phyloP scores from a whole-genome alignment of 2,888 invertebrate species.

The Acleris emargana region DNA sequence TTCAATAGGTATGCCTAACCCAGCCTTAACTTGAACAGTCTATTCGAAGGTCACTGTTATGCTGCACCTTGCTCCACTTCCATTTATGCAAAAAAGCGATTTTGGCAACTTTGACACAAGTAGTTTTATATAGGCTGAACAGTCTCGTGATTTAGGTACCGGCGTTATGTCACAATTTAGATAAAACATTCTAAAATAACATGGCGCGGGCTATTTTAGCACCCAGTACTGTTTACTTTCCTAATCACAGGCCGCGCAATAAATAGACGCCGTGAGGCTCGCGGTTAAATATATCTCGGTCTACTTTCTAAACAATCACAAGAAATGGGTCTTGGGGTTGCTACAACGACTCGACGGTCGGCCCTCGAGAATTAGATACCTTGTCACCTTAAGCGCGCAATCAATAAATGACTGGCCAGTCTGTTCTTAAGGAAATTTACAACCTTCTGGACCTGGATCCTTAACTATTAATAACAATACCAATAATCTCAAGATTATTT shows the following conservation, averaged over 20 bases:
- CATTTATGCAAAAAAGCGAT: too few relatives aligned
- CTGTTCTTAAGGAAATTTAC: too few relatives aligned
- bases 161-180: conserved; percentile 25
- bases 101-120: not conserved
- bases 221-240: conserved; percentile 66
- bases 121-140: not conserved
- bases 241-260: conserved; percentile 65
- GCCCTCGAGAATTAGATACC: conserved; percentile 5
- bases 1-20: too few relatives aligned
- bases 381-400: too few relatives aligned
- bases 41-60: too few relatives aligned
- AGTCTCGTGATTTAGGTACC: conserved; percentile 16
- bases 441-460: too few relatives aligned
- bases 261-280: conserved; percentile 69
- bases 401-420: too few relatives aligned
- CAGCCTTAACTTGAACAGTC: too few relatives aligned
- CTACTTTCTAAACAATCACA: conserved; percentile 70
- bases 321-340: conserved; percentile 69
- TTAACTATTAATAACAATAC: too few relatives aligned
- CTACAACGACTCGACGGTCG: conserved; percentile 40
- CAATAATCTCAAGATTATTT: too few relatives aligned
- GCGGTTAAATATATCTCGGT: conserved; percentile 70
- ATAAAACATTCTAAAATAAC: conserved; percentile 40
- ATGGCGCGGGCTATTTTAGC: conserved; percentile 59
- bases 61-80: too few relatives aligned